Evolutionary conservation across 1,140 invertebrate species (phyloP), one percentile per base, ranked within the genome.

Genomic region (Chelonus insularis): DNA sequence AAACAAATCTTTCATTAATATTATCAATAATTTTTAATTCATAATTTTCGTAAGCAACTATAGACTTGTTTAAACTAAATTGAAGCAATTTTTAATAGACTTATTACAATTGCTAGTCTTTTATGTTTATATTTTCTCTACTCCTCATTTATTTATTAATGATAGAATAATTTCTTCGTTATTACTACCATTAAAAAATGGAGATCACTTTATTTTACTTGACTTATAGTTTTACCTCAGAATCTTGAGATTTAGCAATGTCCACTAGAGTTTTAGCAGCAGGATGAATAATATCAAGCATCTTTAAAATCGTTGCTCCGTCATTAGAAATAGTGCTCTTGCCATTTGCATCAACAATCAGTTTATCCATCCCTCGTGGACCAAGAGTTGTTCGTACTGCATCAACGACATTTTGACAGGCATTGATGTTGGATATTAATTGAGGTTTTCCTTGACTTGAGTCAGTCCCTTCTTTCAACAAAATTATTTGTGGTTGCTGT

Each of bases 201-300:
- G n/a, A n/a, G n/a, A n/a, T n/a, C n/a, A n/a, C n/a, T n/a, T n/a
- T n/a, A n/a, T n/a, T n/a, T n/a, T n/a, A n/a, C n/a, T n/a, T n/a
- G n/a, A n/a, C n/a, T n/a, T n/a, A n/a, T n/a, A n/a, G n/a, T n/a
- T 29, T 84, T 83, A 96, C 97, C 88, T 99, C 97, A 56, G 94
- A 95, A 88, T 99, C 98, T 82, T 99, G 98, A 54, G 96, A 98
- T 77, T 97, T 97, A 11, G 98, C 98, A 78, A 99, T 99, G 73
- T 99, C 97, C 11, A 99, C 97, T 41, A 99, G 81, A 11, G 93
- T 97, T 83, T 94, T 96, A 0, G 96, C 98, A 21, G 97, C 97
- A 2, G 98, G 97, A 82, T 99, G 98, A 55, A 99, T 89, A 73
- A 99, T 92, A 76, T 99, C 96, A 37, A 99, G 80, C 21, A 97